phyloP scores from a whole-genome alignment of 2,113 vertebrate species.

The Tichodroma muraria region DNA sequence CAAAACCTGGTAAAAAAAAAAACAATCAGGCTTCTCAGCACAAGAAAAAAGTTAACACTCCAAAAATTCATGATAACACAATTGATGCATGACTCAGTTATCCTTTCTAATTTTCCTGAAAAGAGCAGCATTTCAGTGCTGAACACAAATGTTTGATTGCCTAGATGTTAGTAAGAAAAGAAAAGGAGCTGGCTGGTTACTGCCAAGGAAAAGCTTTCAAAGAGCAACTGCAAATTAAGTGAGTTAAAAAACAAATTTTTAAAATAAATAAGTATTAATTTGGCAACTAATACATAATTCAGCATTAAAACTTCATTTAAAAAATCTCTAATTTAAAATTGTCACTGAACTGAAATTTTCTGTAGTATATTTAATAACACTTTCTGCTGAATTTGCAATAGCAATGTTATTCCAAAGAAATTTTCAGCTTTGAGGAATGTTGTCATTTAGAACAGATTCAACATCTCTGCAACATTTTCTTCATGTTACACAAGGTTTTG shows the following conservation, averaged over 20 bases:
- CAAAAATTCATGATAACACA: background rate
- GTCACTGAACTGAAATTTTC: background rate
- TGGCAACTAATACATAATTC: background rate
- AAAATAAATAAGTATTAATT: background rate
- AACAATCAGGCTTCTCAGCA: background rate
- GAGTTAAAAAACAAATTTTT: background rate
- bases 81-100: background rate
- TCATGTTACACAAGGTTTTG: background rate
- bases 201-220: background rate
- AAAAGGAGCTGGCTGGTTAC: background rate
- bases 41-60: background rate
- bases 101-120: background rate
- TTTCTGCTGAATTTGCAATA: background rate
- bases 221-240: background rate
- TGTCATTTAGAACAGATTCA: background rate
- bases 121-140: background rate
- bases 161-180: background rate
- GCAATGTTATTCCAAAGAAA: background rate
- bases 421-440: background rate
- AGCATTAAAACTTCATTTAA: background rate
- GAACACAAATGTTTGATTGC: background rate
- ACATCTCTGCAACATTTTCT: background rate
- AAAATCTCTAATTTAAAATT: background rate
- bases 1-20: conserved; percentile 71
- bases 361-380: background rate